Conservation (phyloP, 2,888 invertebrate genomes). For the Dioctria rufipes region DNA sequence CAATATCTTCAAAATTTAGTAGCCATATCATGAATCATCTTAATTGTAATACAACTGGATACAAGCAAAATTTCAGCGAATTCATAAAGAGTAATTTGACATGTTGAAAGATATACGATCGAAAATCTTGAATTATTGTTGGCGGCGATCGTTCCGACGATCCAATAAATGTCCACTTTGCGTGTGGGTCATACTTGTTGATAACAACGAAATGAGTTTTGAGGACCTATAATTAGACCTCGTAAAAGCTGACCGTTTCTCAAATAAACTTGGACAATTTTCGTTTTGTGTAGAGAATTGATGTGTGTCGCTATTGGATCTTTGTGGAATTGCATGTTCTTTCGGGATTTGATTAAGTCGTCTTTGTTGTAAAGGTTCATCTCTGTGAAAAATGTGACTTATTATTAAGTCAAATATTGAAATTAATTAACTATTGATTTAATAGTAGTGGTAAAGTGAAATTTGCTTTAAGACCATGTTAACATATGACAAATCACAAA, state of each 20-base stretch:
- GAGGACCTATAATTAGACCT: slow-evolving; percentile 8
- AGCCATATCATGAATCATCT: neutral
- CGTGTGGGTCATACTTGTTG: slow-evolving; percentile 16
- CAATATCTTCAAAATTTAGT: neutral
- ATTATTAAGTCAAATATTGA: too few species aligned
- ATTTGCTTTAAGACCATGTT: too few species aligned
- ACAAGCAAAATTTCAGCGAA: slow-evolving; percentile 17
- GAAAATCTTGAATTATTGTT: slow-evolving; percentile 12
- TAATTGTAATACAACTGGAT: neutral
- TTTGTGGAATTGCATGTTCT: too few species aligned
- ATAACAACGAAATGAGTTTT: slow-evolving; percentile 11
- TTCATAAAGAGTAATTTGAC: slow-evolving; percentile 11
- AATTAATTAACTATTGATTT: too few species aligned
- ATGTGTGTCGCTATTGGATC: neutral
- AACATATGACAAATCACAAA: too few species aligned
- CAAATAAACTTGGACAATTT: slow-evolving; percentile 1
- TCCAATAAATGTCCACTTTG: slow-evolving; percentile 19
- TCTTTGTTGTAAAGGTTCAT: too few species aligned
- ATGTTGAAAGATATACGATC: neutral
- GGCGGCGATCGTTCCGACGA: slow-evolving; percentile 3
- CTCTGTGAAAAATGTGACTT: too few species aligned
- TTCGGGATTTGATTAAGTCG: too few species aligned
- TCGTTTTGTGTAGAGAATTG: neutral
- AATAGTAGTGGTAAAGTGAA: too few species aligned
- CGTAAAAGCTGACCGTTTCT: neutral